Evolutionary conservation across 2,888 invertebrate species (phyloP).

Genomic region (Tetanocera ferruginea): DNA sequence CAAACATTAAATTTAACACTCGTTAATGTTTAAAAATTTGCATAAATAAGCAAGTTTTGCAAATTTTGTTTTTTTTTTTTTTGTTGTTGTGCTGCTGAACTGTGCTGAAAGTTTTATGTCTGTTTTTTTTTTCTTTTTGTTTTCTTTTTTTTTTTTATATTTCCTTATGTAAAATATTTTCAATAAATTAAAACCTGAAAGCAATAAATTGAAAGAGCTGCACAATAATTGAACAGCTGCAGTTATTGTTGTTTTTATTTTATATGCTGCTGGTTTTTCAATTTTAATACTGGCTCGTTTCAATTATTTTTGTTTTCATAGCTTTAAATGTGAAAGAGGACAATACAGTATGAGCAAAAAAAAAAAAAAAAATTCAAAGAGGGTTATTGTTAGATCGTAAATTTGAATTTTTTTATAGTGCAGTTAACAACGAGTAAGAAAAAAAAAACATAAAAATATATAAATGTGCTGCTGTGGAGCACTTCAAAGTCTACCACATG

Average conservation of each 20-base stretch:
- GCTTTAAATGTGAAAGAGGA: background rate
- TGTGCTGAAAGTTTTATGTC: background rate
- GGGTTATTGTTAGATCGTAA: constrained; percentile 11
- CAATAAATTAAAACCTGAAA: too few relatives aligned
- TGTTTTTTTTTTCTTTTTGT: too few relatives aligned
- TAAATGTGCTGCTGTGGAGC: background rate
- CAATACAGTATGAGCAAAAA: background rate
- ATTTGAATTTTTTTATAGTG: constrained; percentile 17
- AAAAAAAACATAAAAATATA: too few relatives aligned
- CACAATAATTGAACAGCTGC: background rate
- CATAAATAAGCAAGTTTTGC: too few relatives aligned
- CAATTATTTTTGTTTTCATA: background rate
- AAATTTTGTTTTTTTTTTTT: too few relatives aligned
- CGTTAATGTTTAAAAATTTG: too few relatives aligned
- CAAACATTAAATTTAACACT: too few relatives aligned
- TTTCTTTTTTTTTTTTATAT: too few relatives aligned
- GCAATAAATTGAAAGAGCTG: background rate
- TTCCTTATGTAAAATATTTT: background rate
- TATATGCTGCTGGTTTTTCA: background rate
- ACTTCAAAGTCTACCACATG: constrained; percentile 14
- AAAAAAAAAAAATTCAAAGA: background rate
- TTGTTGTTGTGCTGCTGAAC: too few relatives aligned
- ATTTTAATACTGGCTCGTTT: background rate
- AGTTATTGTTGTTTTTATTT: background rate
- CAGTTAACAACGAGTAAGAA: background rate